phyloP scores from a whole-genome alignment of 2,113 vertebrate genomes.

The Ciconia boyciana region DNA sequence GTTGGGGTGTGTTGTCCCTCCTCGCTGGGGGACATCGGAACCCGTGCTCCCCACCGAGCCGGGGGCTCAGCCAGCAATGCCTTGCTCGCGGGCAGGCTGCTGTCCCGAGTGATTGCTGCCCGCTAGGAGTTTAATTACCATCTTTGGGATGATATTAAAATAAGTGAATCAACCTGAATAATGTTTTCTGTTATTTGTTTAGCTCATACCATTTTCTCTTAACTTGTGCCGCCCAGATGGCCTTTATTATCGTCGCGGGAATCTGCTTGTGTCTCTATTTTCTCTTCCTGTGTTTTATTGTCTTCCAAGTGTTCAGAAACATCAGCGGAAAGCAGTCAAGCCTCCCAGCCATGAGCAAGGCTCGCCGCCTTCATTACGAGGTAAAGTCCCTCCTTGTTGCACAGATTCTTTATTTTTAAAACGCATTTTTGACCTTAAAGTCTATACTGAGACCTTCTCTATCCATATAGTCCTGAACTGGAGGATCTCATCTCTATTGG shows the following conservation, averaged over 20 bases:
- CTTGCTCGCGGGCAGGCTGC: neutral
- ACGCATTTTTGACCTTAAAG: neutral
- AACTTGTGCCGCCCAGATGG: slow-evolving; percentile 81
- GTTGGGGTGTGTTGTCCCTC: neutral
- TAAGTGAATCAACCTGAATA: neutral
- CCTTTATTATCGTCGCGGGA: slow-evolving; percentile 95
- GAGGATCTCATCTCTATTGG: neutral
- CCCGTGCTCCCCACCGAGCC: neutral
- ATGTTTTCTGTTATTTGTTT: neutral
- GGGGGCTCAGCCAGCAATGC: neutral
- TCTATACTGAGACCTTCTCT: neutral
- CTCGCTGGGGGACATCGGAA: neutral
- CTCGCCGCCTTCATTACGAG: slow-evolving; percentile 93
- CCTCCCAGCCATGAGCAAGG: slow-evolving; percentile 94
- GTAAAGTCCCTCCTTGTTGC: neutral
- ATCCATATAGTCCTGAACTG: neutral
- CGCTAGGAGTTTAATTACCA: neutral
- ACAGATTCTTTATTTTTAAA: neutral
- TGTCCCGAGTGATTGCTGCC: neutral
- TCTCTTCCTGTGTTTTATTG: slow-evolving; percentile 97
- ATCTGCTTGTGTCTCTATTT: slow-evolving; percentile 98
- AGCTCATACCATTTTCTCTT: slow-evolving; percentile 4
- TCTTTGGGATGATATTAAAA: neutral
- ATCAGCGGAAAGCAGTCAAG: slow-evolving; percentile 92
- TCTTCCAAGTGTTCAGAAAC: slow-evolving; percentile 97